Evolutionary conservation across 2,797 vertebrate genomes (phyloP), one percentile per base, ranked within the genome.

Genomic region (Anabas testudineus): DNA sequence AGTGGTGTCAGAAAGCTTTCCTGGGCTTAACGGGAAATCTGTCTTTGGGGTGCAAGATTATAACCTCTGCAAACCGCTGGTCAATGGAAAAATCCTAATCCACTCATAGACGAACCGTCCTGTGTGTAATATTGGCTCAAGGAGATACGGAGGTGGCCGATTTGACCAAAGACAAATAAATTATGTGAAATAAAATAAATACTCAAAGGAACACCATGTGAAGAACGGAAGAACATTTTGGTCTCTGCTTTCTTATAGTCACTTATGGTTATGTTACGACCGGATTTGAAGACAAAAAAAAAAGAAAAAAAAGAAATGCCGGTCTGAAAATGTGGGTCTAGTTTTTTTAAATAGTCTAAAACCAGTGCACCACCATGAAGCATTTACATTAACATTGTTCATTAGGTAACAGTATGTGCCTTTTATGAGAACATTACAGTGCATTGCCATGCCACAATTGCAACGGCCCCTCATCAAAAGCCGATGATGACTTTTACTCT

Each of bases 151-250:
- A 92, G 88, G 88, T 90, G 87, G 88, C 87, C 71, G 83, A 91
- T 88, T 90, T 90, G 84, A 93, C 91, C 91, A 90, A 93, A 93
- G 88, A 90, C 74, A 93, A 94, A 94, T 93, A 92, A 90, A 93
- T 93, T 85, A 67, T 69, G 65, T 56, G 71, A 91, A 85, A 87
- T 83, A 75, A 91, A 91, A 86, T 84, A 88, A 90, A 91, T 86
- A 82, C 76, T 74, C 68, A 58, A 77, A 67, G 58, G 76, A 74
- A 46, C 64, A 77, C 68, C 81, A 53, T 82, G 80, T 76, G 78
- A 63, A 59, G 71, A 85, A 76, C 65, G 37, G 82, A 78, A 80
- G 78, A 83, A 77, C 64, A 49, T 78, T 67, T 76, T 54, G 5
- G 62, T 69, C 72, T 82, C 39, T 74, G 58, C 83, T 88, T 86